A percentile compares a stretch with the other conserved stretches of the same genome.
These are phyloP conservation scores for Deroplatys truncata DNA, from an alignment of 2,888 invertebrate genomes.

Conservation along the genomic window DNA sequence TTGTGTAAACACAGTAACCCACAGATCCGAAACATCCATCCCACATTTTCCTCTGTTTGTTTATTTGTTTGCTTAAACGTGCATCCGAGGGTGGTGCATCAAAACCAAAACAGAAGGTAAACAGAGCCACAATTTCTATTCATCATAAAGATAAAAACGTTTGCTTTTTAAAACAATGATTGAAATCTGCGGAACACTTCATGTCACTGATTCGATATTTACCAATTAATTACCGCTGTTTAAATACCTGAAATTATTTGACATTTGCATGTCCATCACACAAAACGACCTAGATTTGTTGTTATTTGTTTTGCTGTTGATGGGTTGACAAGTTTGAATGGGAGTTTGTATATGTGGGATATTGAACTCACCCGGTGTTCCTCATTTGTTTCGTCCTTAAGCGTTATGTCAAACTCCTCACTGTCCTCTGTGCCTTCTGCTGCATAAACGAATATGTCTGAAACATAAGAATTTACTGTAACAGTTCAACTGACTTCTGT, in stretches of 20 bases:
- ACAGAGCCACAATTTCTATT: background rate
- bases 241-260: background rate
- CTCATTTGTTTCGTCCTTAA: conserved; percentile 1
- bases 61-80: background rate
- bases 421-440: background rate
- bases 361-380: background rate
- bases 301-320: background rate
- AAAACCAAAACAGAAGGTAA: background rate
- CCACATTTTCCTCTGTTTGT: background rate
- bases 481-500: background rate
- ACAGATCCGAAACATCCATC: background rate
- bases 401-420: background rate
- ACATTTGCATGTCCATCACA: background rate
- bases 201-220: background rate
- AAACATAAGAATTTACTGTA: background rate
- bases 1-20: background rate
- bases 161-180: background rate
- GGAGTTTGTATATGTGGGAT: background rate
- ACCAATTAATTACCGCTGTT: background rate
- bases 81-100: background rate
- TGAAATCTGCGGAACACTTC: background rate
- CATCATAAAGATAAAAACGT: background rate
- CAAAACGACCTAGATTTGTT: background rate
- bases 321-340: background rate
- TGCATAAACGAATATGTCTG: background rate